Conservation (phyloP, 2,797 vertebrate genomes). For the Falco rusticolus region DNA sequence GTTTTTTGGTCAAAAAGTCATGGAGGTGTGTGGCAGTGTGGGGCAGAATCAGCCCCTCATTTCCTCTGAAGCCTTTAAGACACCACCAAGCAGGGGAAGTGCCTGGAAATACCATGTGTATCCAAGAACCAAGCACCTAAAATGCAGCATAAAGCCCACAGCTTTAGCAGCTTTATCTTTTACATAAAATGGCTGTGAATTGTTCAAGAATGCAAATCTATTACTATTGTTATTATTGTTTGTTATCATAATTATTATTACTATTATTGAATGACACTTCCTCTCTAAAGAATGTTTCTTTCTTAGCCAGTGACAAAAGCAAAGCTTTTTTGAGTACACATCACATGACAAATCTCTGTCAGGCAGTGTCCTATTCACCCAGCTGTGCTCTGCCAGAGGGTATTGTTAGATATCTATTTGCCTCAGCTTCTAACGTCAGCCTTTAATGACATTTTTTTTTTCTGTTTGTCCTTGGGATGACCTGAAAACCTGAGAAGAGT, state of each 20-base stretch:
- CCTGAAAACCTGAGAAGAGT: not conserved
- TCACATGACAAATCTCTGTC: not conserved
- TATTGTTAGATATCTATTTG: not conserved
- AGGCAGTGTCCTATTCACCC: not conserved
- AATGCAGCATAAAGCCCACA: not conserved
- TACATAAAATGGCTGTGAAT: not conserved
- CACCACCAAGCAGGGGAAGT: not conserved
- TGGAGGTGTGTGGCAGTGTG: not conserved
- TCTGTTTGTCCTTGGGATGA: not conserved
- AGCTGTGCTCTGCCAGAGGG: not conserved
- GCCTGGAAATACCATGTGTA: not conserved
- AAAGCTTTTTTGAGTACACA: not conserved
- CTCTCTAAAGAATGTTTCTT: not conserved
- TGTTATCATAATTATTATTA: not conserved
- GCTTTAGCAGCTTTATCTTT: not conserved
- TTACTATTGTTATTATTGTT: not conserved
- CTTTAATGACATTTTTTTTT: not conserved
- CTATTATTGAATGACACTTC: not conserved
- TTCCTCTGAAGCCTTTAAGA: not conserved
- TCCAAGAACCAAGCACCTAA: not conserved
- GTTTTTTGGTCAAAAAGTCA: not conserved
- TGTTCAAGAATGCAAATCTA: not conserved
- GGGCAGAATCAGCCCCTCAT: not conserved
- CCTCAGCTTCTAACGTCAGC: not conserved
- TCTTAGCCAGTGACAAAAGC: slow-evolving; percentile 15